These are phyloP conservation scores for Cranoglanis bouderius DNA, from an alignment of 2,113 vertebrate genomes.

Conservation along the genomic window DNA sequence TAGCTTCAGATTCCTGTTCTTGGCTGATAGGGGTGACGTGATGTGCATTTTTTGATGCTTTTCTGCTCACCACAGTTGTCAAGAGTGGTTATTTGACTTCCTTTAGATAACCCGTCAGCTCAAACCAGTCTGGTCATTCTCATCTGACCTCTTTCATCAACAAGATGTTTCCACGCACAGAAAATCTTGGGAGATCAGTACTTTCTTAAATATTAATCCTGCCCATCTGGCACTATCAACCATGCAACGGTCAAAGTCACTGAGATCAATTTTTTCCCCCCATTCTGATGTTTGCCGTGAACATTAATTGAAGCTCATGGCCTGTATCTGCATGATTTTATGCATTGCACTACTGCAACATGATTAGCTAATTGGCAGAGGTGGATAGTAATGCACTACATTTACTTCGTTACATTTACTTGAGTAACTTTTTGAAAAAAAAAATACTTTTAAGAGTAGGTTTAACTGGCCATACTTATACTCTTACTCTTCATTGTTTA, in stretches of 20 bases:
- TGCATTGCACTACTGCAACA: too few species aligned
- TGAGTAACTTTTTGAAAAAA: too few species aligned
- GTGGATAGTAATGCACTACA: too few species aligned
- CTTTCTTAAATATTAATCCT: background rate
- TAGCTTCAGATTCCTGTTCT: background rate
- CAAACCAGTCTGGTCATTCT: background rate
- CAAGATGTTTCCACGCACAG: background rate
- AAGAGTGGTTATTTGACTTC: background rate
- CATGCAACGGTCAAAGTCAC: background rate
- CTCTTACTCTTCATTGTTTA: too few species aligned
- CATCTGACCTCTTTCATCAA: background rate
- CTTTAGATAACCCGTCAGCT: background rate
- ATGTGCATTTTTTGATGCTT: background rate
- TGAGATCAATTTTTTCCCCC: background rate
- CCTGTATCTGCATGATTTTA: background rate
- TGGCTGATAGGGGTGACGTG: background rate
- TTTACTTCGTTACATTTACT: too few species aligned
- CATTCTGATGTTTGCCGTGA: background rate
- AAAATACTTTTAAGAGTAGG: too few species aligned
- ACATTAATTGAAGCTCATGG: background rate
- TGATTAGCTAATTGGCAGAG: too few species aligned
- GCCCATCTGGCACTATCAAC: background rate
- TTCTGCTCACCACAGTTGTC: background rate
- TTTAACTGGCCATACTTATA: too few species aligned
- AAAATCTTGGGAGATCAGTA: background rate